Conservation (phyloP, 92 coral and sea anemone genomes). For the Heteractis magnifica region DNA sequence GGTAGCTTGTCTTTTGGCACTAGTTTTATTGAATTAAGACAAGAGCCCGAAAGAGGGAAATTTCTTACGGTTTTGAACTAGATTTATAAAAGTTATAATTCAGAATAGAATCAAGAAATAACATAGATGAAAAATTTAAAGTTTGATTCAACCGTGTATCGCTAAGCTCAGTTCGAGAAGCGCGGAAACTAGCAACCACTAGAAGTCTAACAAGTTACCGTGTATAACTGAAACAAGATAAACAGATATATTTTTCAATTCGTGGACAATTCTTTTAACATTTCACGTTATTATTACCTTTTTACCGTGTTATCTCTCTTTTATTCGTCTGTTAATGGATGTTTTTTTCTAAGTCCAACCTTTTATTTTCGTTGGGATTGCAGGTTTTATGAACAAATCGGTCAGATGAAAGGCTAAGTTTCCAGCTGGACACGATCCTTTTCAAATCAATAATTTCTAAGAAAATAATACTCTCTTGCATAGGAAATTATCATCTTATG, state of each 20-base stretch:
- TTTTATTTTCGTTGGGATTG: not conserved
- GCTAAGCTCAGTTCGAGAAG: too few relatives aligned
- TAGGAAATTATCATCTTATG: not conserved
- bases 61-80: not conserved
- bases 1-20: not conserved
- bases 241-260: not conserved
- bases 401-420: not conserved
- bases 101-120: not conserved
- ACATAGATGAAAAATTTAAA: too few relatives aligned
- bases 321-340: not conserved
- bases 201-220: too few relatives aligned
- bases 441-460: not conserved
- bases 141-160: too few relatives aligned
- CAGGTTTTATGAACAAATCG: not conserved
- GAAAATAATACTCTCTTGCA: not conserved
- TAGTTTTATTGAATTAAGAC: too few relatives aligned
- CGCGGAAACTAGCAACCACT: too few relatives aligned
- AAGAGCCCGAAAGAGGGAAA: not conserved
- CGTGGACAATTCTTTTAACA: not conserved
- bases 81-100: too few relatives aligned
- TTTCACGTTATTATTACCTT: not conserved
- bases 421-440: not conserved
- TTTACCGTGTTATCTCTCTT: not conserved
- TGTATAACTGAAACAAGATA: not conserved
- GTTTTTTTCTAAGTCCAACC: not conserved